Percentiles rank a stretch among this genome's conserved stretches.
These are phyloP conservation scores for Leptopilina drosophilae DNA, from an alignment of 2,888 invertebrate genomes.

Conservation along the genomic window DNA sequence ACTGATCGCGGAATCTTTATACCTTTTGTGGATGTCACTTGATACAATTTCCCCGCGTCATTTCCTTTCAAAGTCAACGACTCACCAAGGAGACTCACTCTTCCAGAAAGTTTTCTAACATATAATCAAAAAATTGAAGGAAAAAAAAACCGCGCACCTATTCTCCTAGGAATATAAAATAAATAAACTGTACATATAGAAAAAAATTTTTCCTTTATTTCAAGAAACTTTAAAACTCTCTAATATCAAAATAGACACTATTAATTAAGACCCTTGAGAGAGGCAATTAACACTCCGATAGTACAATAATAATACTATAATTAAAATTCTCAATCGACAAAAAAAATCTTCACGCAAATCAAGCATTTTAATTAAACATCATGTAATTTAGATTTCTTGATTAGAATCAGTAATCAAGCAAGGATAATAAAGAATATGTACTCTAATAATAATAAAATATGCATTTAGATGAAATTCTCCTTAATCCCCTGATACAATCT, in stretches of 20 bases:
- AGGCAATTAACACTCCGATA: too few species aligned
- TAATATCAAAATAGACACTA: too few species aligned
- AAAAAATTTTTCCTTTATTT: too few species aligned
- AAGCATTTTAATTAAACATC: too few species aligned
- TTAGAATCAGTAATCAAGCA: not conserved
- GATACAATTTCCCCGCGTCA: constrained; percentile 25
- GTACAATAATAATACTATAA: too few species aligned
- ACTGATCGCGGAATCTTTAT: constrained; percentile 32
- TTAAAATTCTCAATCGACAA: too few species aligned
- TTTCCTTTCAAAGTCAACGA: constrained; percentile 36
- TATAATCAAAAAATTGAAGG: not conserved
- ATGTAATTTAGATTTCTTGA: too few species aligned
- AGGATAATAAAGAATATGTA: not conserved
- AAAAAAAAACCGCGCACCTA: too few species aligned
- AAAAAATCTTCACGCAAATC: too few species aligned
- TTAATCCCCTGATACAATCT: not conserved
- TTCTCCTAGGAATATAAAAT: too few species aligned
- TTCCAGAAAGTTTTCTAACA: not conserved
- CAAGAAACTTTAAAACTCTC: too few species aligned
- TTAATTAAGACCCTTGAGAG: not conserved
- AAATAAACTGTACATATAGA: too few species aligned
- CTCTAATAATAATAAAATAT: not conserved
- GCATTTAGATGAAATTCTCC: not conserved
- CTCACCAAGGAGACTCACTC: not conserved
- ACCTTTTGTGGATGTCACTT: constrained; percentile 32